Conservation (phyloP, 2,888 invertebrate genomes). For the Actias luna region DNA sequence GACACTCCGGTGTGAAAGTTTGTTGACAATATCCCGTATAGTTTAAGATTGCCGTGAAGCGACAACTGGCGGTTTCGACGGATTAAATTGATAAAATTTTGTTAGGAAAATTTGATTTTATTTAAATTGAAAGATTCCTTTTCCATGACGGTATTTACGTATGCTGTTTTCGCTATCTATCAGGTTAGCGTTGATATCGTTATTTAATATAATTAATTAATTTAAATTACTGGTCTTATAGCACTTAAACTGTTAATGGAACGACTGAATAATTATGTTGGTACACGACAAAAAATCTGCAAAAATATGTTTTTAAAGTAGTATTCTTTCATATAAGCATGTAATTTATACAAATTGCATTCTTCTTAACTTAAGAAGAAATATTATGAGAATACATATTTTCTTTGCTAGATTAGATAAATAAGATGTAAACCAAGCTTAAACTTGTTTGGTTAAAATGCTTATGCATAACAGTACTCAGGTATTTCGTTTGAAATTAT, state of each 20-base stretch:
- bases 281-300: too few relatives aligned
- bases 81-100: constrained; percentile 7
- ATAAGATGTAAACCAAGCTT: neutral
- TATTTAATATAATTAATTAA: too few relatives aligned
- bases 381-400: too few relatives aligned
- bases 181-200: neutral
- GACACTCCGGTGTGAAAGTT: constrained; percentile 24
- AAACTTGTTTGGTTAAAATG: neutral
- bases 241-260: too few relatives aligned
- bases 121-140: neutral
- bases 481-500: constrained; percentile 22
- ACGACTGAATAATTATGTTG: too few relatives aligned
- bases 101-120: constrained; percentile 6
- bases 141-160: neutral
- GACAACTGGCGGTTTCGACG: neutral
- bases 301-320: too few relatives aligned
- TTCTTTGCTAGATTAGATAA: neutral
- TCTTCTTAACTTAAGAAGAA: neutral
- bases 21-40: constrained; percentile 22
- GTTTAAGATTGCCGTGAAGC: constrained; percentile 8
- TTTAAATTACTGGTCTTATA: too few relatives aligned
- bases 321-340: too few relatives aligned
- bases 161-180: neutral
- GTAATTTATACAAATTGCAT: too few relatives aligned
- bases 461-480: neutral